Evolutionary conservation across 2,888 invertebrate genomes (phyloP), one percentile per base, ranked within the genome.

Genomic region (Cryptophagus acutangulus): DNA sequence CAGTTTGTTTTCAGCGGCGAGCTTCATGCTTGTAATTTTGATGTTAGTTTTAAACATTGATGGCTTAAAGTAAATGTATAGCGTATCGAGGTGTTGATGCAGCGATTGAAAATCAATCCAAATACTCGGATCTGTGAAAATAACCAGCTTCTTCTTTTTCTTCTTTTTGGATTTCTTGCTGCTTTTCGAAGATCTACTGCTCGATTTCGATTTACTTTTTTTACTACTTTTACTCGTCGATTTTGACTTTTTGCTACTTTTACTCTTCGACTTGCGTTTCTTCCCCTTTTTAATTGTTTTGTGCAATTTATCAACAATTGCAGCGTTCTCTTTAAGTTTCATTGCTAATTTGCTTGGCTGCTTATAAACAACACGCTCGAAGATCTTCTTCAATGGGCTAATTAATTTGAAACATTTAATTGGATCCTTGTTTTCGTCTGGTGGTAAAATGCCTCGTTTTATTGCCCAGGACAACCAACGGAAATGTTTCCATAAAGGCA

Each of bases 381-480:
- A 48, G 8, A 36, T 17, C 13, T 45, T 51, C 44, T 45, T 54
- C 26, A 66, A 61, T 4, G 54, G 51, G 39, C 61, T 59, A 1
- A 66, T 52, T 17, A 64, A 48, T 48, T 58, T 64, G 4, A 67
- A 49, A 28, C 57, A 63, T 42, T 55, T 60, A 12, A 63, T 58
- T 0, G 58, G 56, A 3, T 51, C 36, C 24, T 45, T 39, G 3
- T 42, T 25, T 16, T 56, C 51, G 12, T 60, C 55, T 1, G 54
- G 52, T 4, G 57, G 48, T 46, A 62, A 55, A 5, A 66, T 41
- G 2, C 68, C 68, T 25, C 62, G 59, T 2, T 54, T 41, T 8
- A 64, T 60, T 2, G 72, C 72, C 74, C 74, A 74, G 24, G 64
- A 59, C 29, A 71, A 40, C 70, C 72, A 74, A 3, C 74, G 65